Conservation (phyloP, 1,140 invertebrate species). For the Platyscapa corneri region DNA sequence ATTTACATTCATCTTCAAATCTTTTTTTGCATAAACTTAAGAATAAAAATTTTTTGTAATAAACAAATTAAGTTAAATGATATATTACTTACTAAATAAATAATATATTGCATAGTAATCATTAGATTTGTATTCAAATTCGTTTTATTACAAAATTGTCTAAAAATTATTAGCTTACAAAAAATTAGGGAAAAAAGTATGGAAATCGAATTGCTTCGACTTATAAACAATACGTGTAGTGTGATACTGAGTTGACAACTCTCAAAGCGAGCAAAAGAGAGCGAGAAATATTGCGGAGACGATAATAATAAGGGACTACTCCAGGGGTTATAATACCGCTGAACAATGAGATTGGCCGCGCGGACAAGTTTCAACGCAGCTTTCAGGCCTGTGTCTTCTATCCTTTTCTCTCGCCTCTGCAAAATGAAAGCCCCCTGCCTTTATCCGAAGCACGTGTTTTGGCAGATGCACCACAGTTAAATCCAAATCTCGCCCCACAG, state of each 20-base stretch:
- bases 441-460: conserved; percentile 52
- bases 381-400: neutral
- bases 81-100: no score
- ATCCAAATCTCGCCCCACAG: conserved; percentile 46
- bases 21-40: no score
- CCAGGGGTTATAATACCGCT: conserved; percentile 17
- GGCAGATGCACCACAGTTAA: conserved; percentile 50
- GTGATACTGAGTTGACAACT: conserved; percentile 29
- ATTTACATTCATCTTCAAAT: no score
- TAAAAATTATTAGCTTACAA: neutral
- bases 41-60: no score
- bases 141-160: no score
- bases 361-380: conserved; percentile 16
- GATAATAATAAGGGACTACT: conserved; percentile 25
- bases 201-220: neutral
- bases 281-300: neutral
- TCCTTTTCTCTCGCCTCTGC: neutral
- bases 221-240: neutral
- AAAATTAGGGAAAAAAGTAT: neutral
- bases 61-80: no score
- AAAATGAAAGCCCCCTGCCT: conserved; percentile 23
- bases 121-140: no score
- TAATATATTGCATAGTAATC: no score
- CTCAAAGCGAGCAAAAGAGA: neutral
- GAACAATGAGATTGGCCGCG: conserved; percentile 28